These are phyloP conservation scores for Casuarius casuarius DNA, from an alignment of 2,113 vertebrate species.

Conservation along the genomic window DNA sequence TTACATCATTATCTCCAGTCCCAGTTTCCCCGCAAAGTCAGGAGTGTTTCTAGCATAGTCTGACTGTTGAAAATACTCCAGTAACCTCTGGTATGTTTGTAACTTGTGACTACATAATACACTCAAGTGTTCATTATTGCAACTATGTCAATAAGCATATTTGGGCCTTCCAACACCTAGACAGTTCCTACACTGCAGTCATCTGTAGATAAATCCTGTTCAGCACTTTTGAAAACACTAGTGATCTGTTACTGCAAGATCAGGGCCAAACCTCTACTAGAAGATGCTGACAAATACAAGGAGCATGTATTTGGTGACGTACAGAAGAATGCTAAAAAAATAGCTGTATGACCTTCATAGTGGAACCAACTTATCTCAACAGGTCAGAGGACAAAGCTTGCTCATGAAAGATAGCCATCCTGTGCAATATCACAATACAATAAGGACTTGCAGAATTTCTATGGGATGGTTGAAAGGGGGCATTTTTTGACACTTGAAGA, in stretches of 20 bases:
- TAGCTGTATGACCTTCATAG: background rate
- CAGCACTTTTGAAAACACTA: background rate
- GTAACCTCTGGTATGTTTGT: background rate
- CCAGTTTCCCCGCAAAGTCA: background rate
- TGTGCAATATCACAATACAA: background rate
- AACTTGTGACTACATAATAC: background rate
- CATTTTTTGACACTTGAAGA: background rate
- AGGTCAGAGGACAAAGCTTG: background rate
- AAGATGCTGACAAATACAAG: background rate
- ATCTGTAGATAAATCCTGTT: background rate
- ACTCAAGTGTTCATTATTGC: background rate
- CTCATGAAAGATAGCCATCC: background rate
- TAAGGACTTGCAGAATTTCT: background rate
- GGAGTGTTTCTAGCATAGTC: background rate
- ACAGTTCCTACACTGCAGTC: background rate
- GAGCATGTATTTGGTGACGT: fast-evolving
- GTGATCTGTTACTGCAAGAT: background rate
- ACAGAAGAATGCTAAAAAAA: background rate
- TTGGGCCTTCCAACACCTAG: background rate
- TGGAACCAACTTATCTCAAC: background rate
- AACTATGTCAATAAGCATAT: background rate
- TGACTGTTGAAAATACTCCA: background rate
- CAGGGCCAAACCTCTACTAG: background rate
- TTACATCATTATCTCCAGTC: background rate
- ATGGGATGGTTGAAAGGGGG: background rate